Evolutionary conservation across 1,140 invertebrate genomes (phyloP), one percentile per base, ranked within the genome.

Genomic region (Bombus pyrosoma): DNA sequence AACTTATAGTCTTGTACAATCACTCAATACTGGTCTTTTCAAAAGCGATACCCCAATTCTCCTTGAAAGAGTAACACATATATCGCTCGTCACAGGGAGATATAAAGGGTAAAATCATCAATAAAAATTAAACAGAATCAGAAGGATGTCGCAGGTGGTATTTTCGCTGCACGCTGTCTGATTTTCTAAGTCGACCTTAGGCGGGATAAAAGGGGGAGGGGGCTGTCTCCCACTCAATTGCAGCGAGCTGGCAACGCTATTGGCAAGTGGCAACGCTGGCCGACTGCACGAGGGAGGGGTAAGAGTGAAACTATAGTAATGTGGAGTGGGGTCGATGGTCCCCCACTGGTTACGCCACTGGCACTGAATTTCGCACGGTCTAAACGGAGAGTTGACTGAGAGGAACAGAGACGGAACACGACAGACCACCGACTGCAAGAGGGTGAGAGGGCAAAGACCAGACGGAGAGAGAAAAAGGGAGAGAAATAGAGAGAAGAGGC

Each of bases 291-390:
- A 34, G 66, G 85, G 85, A 75, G 88, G 87, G 77, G 78, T 73
- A 62, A 82, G 83, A 69, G 81, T 57, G 72, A 89, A 82, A 81
- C 77, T 89, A 76, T 86, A 79, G 79, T 75, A 73, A 66, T 28
- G 57, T n/a, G 43, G 77, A 87, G 86, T 85, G 79, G 88, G 79
- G 73, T 66, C 34, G 53, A 41, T 66, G 73, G 77, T 89, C 88
- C 88, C 89, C 72, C 43, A 62, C 68, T 47, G 64, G 66, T 79
- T 91, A 90, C 91, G 90, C 87, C 90, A 81, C 83, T 92, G 91
- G 75, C 62, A 82, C 82, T 87, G 91, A 91, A 91, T 87, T 91
- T 89, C 88, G 91, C 91, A 91, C 88, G 87, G 87, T 73, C 85
- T 76, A 83, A 86, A 76, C 80, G 77, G 77, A 57, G 81, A 64